Percentiles rank a stretch among this genome's conserved stretches.
Conservation (phyloP, 2,888 invertebrate species). For the Empis stercorea region DNA sequence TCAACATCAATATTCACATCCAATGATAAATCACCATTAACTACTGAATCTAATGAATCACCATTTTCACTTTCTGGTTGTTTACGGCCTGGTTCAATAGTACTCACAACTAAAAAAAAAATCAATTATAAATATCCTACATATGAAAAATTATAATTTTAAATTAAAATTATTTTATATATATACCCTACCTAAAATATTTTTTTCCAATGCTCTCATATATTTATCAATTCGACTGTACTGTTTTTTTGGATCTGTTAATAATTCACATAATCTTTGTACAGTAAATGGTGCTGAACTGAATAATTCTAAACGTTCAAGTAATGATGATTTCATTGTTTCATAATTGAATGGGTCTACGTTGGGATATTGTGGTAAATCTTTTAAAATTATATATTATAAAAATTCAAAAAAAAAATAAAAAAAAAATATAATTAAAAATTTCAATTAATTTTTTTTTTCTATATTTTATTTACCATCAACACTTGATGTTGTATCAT, state of each 20-base stretch:
- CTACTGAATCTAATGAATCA: slow-evolving; percentile 42
- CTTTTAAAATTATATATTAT: slow-evolving; percentile 36
- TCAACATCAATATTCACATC: slow-evolving; percentile 46
- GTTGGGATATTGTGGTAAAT: slow-evolving; percentile 78
- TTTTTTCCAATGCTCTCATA: slow-evolving; percentile 93
- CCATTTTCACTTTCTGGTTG: slow-evolving; percentile 53
- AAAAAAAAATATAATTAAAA: neutral
- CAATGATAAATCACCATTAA: slow-evolving; percentile 37
- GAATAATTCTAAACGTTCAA: slow-evolving; percentile 72
- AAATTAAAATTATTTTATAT: too few relatives aligned
- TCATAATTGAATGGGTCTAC: slow-evolving; percentile 85
- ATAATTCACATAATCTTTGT: slow-evolving; percentile 86
- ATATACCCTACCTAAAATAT: slow-evolving; percentile 46
- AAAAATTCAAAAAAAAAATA: neutral
- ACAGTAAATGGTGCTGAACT: slow-evolving; percentile 90
- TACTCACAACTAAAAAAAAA: slow-evolving; percentile 52
- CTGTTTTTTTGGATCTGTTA: slow-evolving; percentile 82
- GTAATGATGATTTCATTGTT: slow-evolving; percentile 67
- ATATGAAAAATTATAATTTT: neutral
- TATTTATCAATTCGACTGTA: slow-evolving; percentile 94
- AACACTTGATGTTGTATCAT: slow-evolving; percentile 57
- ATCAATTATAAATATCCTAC: neutral
- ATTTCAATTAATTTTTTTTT: too few relatives aligned
- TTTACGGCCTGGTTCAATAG: slow-evolving; percentile 52
- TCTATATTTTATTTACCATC: slow-evolving; percentile 34